phyloP scores from a whole-genome alignment of 2,113 vertebrate species.

The Ginglymostoma cirratum region DNA sequence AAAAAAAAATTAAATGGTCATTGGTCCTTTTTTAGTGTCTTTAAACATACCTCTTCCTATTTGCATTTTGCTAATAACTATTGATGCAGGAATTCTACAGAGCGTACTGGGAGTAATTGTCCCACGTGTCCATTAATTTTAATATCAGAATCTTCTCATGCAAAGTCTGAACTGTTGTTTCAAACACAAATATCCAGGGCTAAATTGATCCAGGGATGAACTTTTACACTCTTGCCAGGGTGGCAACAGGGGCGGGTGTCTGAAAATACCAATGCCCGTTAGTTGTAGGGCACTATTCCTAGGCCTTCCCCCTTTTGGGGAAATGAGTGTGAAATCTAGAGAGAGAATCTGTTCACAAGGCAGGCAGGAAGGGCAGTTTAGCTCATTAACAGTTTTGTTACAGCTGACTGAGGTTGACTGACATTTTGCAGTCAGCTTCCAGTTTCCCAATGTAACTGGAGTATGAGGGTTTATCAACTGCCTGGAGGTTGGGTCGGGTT shows the following conservation, averaged over 20 bases:
- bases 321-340: not conserved
- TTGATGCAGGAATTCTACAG: not conserved
- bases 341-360: not conserved
- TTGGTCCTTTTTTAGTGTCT: not conserved
- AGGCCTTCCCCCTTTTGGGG: not conserved
- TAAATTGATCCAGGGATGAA: not conserved
- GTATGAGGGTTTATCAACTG: no score
- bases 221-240: not conserved
- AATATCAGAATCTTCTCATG: not conserved
- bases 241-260: not conserved
- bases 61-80: not conserved
- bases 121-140: not conserved
- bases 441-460: no score
- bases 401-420: no score
- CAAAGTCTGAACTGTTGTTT: not conserved
- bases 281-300: not conserved
- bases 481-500: no score
- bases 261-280: not conserved
- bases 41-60: not conserved
- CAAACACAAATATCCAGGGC: not conserved
- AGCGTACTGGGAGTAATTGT: not conserved
- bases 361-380: not conserved
- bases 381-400: no score
- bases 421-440: no score
- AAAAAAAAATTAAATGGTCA: not conserved